Percentiles rank a stretch among this genome's conserved stretches.
Evolutionary conservation across 2,888 invertebrate species (phyloP).

Genomic region (Microctonus hyperodae): DNA sequence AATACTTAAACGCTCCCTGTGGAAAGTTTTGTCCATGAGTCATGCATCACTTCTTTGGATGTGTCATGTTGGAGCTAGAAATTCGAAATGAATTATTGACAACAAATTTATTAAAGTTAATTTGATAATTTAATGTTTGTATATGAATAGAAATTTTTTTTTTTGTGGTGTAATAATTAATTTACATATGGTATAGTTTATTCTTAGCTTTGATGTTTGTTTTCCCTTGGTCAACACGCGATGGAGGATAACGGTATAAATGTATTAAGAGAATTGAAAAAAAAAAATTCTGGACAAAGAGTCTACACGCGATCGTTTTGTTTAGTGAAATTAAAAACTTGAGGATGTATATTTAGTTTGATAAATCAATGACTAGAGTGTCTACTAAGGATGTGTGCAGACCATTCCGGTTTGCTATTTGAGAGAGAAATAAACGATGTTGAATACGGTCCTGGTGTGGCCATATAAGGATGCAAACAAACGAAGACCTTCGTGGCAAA

Average conservation of each 20-base stretch:
- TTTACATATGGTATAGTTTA: background rate
- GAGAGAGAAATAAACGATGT: constrained; percentile 12
- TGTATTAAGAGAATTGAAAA: background rate
- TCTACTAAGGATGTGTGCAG: constrained; percentile 18
- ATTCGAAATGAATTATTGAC: background rate
- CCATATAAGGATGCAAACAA: constrained; percentile 42
- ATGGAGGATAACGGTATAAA: background rate
- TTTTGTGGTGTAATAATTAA: background rate
- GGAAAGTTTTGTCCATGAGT: constrained; percentile 32
- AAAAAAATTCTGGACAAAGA: background rate
- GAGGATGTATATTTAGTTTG: background rate
- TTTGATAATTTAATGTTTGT: background rate
- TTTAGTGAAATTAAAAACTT: background rate
- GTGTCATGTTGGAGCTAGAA: constrained; percentile 42
- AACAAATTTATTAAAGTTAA: background rate
- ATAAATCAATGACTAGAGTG: constrained; percentile 2
- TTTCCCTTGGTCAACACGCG: background rate
- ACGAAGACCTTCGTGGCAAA: constrained; percentile 31
- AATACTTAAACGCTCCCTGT: constrained; percentile 7
- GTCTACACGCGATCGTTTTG: background rate
- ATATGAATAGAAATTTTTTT: background rate
- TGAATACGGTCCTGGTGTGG: constrained; percentile 24
- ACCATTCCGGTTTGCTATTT: constrained; percentile 23
- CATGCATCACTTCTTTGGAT: constrained; percentile 49
- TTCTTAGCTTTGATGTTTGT: background rate